Evolutionary conservation across 1,140 invertebrate genomes (phyloP).

Genomic region (Phymastichus coffea): DNA sequence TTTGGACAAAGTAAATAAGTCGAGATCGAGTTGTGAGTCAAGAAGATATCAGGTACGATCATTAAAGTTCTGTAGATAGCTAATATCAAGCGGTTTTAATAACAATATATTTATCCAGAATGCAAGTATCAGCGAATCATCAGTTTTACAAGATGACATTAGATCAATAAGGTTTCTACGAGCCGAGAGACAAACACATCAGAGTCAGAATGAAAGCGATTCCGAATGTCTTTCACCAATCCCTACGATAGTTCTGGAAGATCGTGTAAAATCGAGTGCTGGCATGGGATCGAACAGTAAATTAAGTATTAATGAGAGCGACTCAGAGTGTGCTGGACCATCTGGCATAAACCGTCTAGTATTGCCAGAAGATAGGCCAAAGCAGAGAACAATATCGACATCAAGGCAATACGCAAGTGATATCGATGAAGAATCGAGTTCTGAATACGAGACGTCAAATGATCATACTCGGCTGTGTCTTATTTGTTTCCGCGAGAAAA

Average conservation of each 20-base stretch:
- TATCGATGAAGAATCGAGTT: slow-evolving; percentile 46
- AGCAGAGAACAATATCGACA: slow-evolving; percentile 20
- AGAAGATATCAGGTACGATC: slow-evolving; percentile 5
- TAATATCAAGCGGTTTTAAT: too few species aligned
- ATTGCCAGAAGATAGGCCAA: slow-evolving; percentile 9
- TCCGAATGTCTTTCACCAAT: slow-evolving; percentile 20
- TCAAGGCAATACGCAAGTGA: slow-evolving; percentile 35
- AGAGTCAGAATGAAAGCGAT: slow-evolving; percentile 7
- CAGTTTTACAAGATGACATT: slow-evolving; percentile 4
- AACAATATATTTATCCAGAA: too few species aligned
- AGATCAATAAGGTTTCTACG: not conserved
- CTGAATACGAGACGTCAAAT: slow-evolving; percentile 41
- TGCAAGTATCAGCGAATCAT: not conserved
- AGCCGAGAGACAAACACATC: not conserved
- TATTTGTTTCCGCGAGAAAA: slow-evolving; percentile 43
- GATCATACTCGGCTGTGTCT: slow-evolving; percentile 47
- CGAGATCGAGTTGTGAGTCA: not conserved
- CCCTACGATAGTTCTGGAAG: slow-evolving; percentile 38
- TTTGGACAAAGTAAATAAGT: not conserved
- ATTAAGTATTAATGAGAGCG: slow-evolving; percentile 11
- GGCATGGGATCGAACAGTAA: not conserved
- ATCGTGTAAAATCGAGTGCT: slow-evolving; percentile 30
- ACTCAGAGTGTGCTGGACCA: not conserved
- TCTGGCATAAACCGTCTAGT: not conserved
- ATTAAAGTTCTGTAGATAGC: too few species aligned